Base-by-base conservation (phyloP, 1,140 invertebrate species). In the Periplaneta americana region DNA sequence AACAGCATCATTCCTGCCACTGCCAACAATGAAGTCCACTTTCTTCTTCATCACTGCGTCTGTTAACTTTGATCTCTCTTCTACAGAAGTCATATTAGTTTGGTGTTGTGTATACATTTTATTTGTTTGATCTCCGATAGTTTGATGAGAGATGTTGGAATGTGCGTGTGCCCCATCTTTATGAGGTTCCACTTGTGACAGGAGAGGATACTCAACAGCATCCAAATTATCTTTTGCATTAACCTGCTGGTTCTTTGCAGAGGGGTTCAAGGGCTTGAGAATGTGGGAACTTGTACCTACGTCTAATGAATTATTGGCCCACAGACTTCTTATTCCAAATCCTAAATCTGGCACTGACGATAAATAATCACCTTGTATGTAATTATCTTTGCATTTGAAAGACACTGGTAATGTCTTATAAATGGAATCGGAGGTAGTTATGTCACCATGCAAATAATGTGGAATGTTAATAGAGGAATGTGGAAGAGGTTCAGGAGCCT, bases 301-400 rank as follows among this genome's bases (percentile, higher is more conserved):
- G 22, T 33, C 33, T 28, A 34, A 36, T 2, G 31, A 18, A 77
- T 28, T 33, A 77, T 77, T 77, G 17, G 32, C n/a, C 75, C 75
- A 77, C 31, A 79, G 31, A 17, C 37, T 36, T 37, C 22, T 18
- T 22, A 79, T 9, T 22, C 78, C 78, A 79, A 79, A 79, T 22
- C 78, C 78, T 37, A 79, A 36, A 48, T 79, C 78, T 34, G 78
- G 78, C n/a, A 79, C n/a, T 32, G 78, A 79, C n/a, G 78, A 34
- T n/a, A 57, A 36, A 79, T 33, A 33, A 33, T 32, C 35, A 4
- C 78, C 78, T 48, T 79, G 36, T 18, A 79, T 17, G 15, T 36
- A 22, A 18, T 11, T 79, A 57, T 57, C 17, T 37, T 37, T 48
- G 22, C 4, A 6, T 9, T 18, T 36, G 39, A n/a, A 48, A 28